Evolutionary conservation across 2,113 vertebrate genomes (phyloP).

Genomic region (Hemichromis elongatus): DNA sequence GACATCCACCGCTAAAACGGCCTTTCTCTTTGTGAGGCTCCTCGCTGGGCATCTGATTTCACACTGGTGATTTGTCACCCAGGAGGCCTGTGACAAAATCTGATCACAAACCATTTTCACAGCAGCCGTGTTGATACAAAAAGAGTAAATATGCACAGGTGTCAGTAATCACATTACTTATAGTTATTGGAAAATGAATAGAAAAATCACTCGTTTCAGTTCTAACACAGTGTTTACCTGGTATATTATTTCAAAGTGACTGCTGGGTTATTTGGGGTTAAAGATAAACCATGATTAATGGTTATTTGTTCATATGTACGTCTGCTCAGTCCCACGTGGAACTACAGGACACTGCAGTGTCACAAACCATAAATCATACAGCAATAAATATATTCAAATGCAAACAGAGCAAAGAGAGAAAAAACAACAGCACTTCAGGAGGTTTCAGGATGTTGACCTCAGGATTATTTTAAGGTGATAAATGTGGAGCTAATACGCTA

Average conservation of each 20-base stretch:
- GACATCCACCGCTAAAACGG: neutral
- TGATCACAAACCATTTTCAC: neutral
- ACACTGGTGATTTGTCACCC: neutral
- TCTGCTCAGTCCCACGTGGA: neutral
- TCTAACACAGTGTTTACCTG: neutral
- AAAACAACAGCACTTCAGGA: neutral
- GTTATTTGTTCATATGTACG: neutral
- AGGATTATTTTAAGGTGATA: neutral
- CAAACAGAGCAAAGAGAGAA: neutral
- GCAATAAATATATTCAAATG: neutral
- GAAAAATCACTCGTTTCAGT: neutral
- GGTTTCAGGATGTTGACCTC: neutral
- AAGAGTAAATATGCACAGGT: neutral
- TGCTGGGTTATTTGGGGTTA: neutral
- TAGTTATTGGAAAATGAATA: no score
- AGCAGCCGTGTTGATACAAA: neutral
- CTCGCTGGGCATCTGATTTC: neutral
- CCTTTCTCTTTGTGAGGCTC: fast-evolving
- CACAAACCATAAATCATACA: neutral
- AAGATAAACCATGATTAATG: neutral
- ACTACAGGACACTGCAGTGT: neutral
- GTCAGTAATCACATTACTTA: neutral
- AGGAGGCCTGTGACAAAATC: neutral
- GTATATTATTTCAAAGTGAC: neutral
- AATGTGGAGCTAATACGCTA: fast-evolving